Base-by-base conservation (phyloP, 2,113 vertebrate species). In the Sigmodon hispidus region DNA sequence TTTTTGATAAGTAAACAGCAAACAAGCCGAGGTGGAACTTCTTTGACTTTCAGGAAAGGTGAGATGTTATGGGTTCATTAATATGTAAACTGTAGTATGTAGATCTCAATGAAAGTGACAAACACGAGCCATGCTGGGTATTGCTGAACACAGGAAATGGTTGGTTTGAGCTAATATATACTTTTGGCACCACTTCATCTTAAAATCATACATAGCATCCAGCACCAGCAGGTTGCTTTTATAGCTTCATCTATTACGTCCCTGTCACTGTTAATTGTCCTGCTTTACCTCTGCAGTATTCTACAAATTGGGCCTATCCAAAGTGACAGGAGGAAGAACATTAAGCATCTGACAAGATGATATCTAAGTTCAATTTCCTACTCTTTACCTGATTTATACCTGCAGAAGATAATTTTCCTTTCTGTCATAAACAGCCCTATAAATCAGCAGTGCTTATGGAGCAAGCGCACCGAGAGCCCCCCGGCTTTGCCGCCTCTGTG, bases 261-360 rank as follows among this genome's bases (percentile, higher is more conserved):
- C 99, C 99, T 99, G 99, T 99, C 99, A 99, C 99, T 99, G 99
- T 99, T 99, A 99, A 99, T 99, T 99, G 99, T 99, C 99, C 99
- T 99, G 99, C 99, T 99, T 99, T 99, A 99, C 99, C 99, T 99
- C 99, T 99, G 99, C 99, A 99, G 99, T 99, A 99, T 99, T 99
- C 99, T 99, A 99, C 99, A 99, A 99, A 99, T 99, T 99, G 99
- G 99, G 99, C 99, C 99, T 99, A 99, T 99, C 99, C 99, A 99
- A 99, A 99, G 99, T 99, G 99, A 99, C 99, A 99, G 99, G 99
- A 99, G 99, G 99, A 99, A 99, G 99, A 99, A 99, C 99, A 99
- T 99, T 99, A 99, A 99, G 99, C 99, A 99, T 99, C 99, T 99
- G 99, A 99, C 99, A 99, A 99, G 99, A 99, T 99, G 99, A 99